These are phyloP conservation scores for Archocentrus centrarchus DNA, from an alignment of 2,113 vertebrate genomes.

Conservation along the genomic window DNA sequence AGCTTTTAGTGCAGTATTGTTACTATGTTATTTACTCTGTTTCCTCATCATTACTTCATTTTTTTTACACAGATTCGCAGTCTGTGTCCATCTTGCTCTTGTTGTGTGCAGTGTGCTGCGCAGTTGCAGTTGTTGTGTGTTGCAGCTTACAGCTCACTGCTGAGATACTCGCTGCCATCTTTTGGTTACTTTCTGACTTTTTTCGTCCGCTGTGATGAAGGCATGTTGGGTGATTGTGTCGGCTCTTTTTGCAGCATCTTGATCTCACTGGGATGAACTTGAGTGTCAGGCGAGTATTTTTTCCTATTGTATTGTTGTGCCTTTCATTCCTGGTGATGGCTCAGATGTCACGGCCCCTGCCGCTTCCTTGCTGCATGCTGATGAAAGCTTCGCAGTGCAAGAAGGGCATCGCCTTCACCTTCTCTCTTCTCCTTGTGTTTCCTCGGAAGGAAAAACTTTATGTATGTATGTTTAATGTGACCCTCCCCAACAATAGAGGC, in stretches of 20 bases:
- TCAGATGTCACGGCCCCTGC: background rate
- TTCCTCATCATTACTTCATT: background rate
- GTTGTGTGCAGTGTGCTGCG: background rate
- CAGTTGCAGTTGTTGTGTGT: background rate
- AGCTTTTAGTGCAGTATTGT: background rate
- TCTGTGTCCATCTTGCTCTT: background rate
- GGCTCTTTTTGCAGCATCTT: background rate
- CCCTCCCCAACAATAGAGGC: constrained; percentile 51
- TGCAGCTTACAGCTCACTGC: background rate
- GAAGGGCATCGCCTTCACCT: background rate
- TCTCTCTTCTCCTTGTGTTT: background rate
- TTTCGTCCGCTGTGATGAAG: background rate
- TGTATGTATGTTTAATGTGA: constrained; percentile 47
- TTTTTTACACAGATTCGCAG: background rate
- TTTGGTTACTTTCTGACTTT: background rate
- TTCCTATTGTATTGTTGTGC: background rate
- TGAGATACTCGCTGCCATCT: background rate
- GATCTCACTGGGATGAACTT: constrained; percentile 13
- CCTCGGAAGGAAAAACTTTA: background rate
- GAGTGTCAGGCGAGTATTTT: constrained; percentile 20
- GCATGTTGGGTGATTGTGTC: background rate
- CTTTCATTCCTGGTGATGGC: background rate
- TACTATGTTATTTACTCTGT: background rate
- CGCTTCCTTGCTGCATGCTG: background rate
- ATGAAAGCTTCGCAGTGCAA: background rate